A percentile compares a stretch with the other conserved stretches of the same genome.
phyloP scores from a whole-genome alignment of 1,140 invertebrate species.

The Aphelinus atriplicis region DNA sequence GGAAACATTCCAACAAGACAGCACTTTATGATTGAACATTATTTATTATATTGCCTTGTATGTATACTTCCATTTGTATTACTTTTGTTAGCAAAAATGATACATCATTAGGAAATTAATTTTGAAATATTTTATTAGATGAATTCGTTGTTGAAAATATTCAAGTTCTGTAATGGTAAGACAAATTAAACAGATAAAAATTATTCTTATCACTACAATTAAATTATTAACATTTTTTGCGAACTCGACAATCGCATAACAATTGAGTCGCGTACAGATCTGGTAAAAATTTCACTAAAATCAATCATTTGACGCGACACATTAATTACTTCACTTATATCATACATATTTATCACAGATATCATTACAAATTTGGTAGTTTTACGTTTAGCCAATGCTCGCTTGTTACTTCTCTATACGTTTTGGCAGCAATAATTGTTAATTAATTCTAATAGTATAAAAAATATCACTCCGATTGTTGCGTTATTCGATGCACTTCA shows the following conservation, averaged over 20 bases:
- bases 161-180: neutral
- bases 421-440: conserved; percentile 39
- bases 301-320: too few relatives aligned
- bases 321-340: too few relatives aligned
- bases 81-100: neutral
- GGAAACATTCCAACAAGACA: conserved; percentile 37
- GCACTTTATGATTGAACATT: conserved; percentile 23
- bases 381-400: conserved; percentile 4
- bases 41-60: conserved; percentile 29
- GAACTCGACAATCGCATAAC: conserved; percentile 12
- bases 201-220: neutral
- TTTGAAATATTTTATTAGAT: neutral
- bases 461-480: conserved; percentile 43
- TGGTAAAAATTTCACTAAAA: too few relatives aligned
- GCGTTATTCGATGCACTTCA: conserved; percentile 13
- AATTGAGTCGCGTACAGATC: too few relatives aligned
- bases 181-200: neutral
- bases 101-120: too few relatives aligned
- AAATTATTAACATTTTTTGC: neutral
- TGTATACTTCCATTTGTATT: conserved; percentile 22
- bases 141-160: conserved; percentile 22
- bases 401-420: conserved; percentile 23
- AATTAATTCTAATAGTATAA: conserved; percentile 40
- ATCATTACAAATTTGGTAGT: conserved; percentile 30
- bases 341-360: too few relatives aligned